Base-by-base conservation (phyloP, 2,888 invertebrate species). In the Hemaris fuciformis region DNA sequence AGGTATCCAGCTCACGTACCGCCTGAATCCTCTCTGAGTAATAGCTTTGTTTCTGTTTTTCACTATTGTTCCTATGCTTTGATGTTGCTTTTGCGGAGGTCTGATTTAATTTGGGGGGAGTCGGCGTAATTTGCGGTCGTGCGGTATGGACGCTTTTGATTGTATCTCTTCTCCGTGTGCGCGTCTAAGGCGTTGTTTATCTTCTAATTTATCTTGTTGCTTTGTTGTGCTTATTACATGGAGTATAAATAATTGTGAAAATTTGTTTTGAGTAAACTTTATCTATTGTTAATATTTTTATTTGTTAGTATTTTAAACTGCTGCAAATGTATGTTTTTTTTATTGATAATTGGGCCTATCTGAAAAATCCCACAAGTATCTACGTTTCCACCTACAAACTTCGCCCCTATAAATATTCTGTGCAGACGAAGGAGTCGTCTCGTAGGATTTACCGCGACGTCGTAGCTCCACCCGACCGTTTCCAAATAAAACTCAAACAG, bases 1-100 rank as follows among this genome's bases (percentile, higher is more conserved):
- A 71, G 71, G 23, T 38, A n/a, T 1, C 3, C 46, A 13, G 22
- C n/a, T 23, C 46, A 42, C 38, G 38, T n/a, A 38, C 38, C 53
- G 56, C 62, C 34, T 38, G 38, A 59, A 62, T 61, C 57, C 64
- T 43, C 64, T 69, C 62, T 72, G 72, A 75, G 74, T 77, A 75
- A 79, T 77, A 77, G 77, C 76, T 72, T 71, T 72, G 75, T 76
- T 78, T 76, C 73, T 72, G 46, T 70, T 75, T 73, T 66, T 62
- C 64, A 57, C 69, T 66, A 76, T 75, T 77, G 77, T 72, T 74
- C 65, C 63, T 8, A 60, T 65, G 63, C 61, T 59, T 63, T 62
- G 66, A 63, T 65, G 64, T 65, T 60, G 62, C 63, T 64, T 66
- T 64, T 64, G 58, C 15, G 58, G 41, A 38, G 13, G 23, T 27